These are phyloP conservation scores for Sarcophaga subvicina DNA, from an alignment of 2,888 invertebrate species.

Conservation along the genomic window DNA sequence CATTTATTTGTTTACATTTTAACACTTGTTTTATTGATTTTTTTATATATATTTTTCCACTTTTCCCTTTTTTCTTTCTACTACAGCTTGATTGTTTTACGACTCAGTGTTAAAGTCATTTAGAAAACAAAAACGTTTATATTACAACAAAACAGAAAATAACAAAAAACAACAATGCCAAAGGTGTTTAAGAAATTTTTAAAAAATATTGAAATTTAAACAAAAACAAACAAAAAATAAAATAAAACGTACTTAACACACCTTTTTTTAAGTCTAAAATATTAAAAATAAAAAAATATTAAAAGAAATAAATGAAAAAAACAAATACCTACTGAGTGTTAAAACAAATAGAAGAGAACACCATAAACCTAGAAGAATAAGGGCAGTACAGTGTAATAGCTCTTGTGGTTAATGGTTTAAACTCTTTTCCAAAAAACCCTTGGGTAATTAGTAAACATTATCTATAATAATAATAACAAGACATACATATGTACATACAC, in stretches of 20 bases:
- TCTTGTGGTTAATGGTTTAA: background rate
- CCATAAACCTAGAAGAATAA: slow-evolving; percentile 12
- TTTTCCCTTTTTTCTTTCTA: slow-evolving; percentile 25
- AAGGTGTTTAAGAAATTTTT: slow-evolving; percentile 5
- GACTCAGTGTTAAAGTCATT: slow-evolving; percentile 51
- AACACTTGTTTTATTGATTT: slow-evolving; percentile 39
- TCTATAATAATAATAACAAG: slow-evolving; percentile 25
- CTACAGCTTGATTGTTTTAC: slow-evolving; percentile 53
- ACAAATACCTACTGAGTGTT: slow-evolving; percentile 12
- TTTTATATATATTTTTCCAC: slow-evolving; percentile 12
- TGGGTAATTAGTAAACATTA: slow-evolving; percentile 45
- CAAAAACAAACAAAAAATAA: slow-evolving; percentile 23
- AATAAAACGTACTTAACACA: slow-evolving; percentile 41
- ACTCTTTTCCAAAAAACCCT: background rate
- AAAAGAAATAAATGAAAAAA: background rate
- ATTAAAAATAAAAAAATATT: background rate
- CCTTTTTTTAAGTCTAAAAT: slow-evolving; percentile 36
- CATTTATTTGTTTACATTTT: slow-evolving; percentile 30
- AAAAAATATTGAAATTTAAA: background rate
- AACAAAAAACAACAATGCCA: slow-evolving; percentile 43
- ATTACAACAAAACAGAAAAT: slow-evolving; percentile 24
- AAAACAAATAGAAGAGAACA: slow-evolving; percentile 6
- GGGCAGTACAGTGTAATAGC: background rate
- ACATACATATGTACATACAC: background rate
- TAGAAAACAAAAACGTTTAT: slow-evolving; percentile 39